Conservation (phyloP, 2,797 vertebrate genomes). For the Triplophysa yarkandensis region DNA sequence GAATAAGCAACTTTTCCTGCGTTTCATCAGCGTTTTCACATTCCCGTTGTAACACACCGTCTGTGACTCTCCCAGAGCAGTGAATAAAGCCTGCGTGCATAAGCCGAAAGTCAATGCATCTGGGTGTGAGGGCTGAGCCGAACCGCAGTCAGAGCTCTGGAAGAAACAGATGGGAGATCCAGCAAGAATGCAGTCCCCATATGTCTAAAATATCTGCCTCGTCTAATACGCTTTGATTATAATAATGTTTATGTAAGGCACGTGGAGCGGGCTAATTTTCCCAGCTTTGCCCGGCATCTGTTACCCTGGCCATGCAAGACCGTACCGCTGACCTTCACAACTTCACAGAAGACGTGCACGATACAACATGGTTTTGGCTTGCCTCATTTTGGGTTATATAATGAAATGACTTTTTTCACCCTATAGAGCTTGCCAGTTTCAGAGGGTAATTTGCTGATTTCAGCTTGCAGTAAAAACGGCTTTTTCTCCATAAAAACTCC, state of each 20-base stretch:
- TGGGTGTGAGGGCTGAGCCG: slow-evolving; percentile 56
- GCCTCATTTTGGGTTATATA: slow-evolving; percentile 26
- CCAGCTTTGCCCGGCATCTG: slow-evolving; percentile 76
- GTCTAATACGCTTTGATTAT: slow-evolving; percentile 81
- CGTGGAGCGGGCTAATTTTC: slow-evolving; percentile 73
- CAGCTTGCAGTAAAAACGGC: slow-evolving; percentile 40
- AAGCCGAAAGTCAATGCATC: slow-evolving; percentile 64
- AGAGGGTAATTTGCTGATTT: slow-evolving; percentile 43
- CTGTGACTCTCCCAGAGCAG: slow-evolving; percentile 57
- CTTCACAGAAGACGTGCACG: slow-evolving; percentile 60
- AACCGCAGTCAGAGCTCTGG: slow-evolving; percentile 49
- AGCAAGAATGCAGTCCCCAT: slow-evolving; percentile 73
- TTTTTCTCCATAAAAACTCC: slow-evolving; percentile 41
- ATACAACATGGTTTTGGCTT: slow-evolving; percentile 56
- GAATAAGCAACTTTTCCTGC: slow-evolving; percentile 6
- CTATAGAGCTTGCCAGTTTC: slow-evolving; percentile 26
- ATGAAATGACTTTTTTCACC: slow-evolving; percentile 5
- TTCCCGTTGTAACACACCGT: slow-evolving; percentile 11
- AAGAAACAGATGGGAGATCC: slow-evolving; percentile 76
- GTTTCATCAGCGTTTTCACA: slow-evolving; percentile 1
- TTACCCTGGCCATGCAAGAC: slow-evolving; percentile 62
- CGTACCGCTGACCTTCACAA: slow-evolving; percentile 60
- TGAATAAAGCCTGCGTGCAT: slow-evolving; percentile 58
- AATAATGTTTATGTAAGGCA: slow-evolving; percentile 75
- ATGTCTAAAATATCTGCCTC: slow-evolving; percentile 78